A percentile compares a stretch with the other conserved stretches of the same genome.
These are phyloP conservation scores for Cryptoleucopteryx plumbea DNA, from an alignment of 2,113 vertebrate species.

Conservation along the genomic window DNA sequence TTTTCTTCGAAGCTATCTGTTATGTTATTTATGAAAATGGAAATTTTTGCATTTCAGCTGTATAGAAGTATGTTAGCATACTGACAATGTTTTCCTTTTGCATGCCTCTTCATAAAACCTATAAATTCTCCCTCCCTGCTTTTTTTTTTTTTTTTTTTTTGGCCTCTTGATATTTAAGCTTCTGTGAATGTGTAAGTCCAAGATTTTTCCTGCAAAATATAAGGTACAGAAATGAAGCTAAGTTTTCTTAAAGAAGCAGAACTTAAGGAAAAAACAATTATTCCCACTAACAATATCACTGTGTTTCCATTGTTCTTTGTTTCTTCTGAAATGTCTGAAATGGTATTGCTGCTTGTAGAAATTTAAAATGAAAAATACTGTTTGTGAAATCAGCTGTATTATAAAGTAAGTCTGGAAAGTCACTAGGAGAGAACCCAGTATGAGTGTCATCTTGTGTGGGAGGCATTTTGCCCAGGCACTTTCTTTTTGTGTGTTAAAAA, in stretches of 20 bases:
- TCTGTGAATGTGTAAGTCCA: not conserved
- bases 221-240: not conserved
- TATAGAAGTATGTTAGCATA: not conserved
- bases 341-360: not conserved
- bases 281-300: not conserved
- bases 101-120: not conserved
- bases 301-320: not conserved
- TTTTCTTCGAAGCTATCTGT: not conserved
- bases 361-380: not conserved
- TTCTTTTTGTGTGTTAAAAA: not conserved
- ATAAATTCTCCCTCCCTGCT: not conserved
- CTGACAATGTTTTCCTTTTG: not conserved
- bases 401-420: not conserved
- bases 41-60: not conserved
- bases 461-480: not conserved
- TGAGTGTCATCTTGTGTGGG: not conserved
- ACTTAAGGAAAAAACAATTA: not conserved
- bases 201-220: not conserved
- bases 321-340: not conserved
- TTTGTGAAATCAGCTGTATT: not conserved
- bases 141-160: not conserved
- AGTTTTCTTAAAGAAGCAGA: not conserved
- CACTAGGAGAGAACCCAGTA: not conserved
- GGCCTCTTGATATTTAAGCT: not conserved
- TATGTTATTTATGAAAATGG: not conserved